Percentiles rank a stretch among this genome's conserved stretches.
These are phyloP conservation scores for Orbicella faveolata DNA, from an alignment of 64 coral and sea anemone species.

Conservation along the genomic window DNA sequence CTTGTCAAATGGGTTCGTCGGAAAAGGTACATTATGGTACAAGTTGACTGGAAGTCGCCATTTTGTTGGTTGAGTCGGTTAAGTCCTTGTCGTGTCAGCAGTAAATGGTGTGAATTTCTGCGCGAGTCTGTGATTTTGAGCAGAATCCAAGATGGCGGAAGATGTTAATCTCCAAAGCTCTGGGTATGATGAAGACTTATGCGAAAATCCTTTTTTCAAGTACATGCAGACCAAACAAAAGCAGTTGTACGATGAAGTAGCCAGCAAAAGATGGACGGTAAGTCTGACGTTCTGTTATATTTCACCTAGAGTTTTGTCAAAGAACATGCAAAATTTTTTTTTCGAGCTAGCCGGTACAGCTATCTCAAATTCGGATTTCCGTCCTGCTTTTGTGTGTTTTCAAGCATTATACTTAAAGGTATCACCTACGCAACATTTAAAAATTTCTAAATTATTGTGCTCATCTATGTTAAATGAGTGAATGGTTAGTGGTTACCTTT, in stretches of 20 bases:
- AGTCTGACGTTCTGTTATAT: slow-evolving; percentile 1
- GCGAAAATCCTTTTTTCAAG: slow-evolving; percentile 95
- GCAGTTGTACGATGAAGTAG: slow-evolving; percentile 76
- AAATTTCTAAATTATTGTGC: no score
- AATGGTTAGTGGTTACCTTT: no score
- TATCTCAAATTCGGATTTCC: background rate
- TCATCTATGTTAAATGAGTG: no score
- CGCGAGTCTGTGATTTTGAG: background rate
- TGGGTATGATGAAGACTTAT: slow-evolving; percentile 90
- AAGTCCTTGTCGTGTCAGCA: background rate
- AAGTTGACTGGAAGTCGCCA: slow-evolving; percentile 34
- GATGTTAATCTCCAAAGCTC: slow-evolving; percentile 70
- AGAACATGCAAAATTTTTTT: background rate
- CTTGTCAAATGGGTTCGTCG: background rate
- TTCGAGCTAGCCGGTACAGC: background rate
- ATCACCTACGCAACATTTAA: no score
- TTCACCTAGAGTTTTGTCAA: background rate
- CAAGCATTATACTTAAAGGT: no score
- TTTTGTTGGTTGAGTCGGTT: slow-evolving; percentile 8
- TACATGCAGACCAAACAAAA: slow-evolving; percentile 91
- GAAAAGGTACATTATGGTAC: background rate
- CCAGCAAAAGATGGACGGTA: slow-evolving; percentile 85
- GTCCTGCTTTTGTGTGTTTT: background rate
- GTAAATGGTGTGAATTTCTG: background rate
- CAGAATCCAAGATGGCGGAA: slow-evolving; percentile 74